Conservation (phyloP, 2,797 vertebrate genomes). For the Pangasius larnaudii region DNA sequence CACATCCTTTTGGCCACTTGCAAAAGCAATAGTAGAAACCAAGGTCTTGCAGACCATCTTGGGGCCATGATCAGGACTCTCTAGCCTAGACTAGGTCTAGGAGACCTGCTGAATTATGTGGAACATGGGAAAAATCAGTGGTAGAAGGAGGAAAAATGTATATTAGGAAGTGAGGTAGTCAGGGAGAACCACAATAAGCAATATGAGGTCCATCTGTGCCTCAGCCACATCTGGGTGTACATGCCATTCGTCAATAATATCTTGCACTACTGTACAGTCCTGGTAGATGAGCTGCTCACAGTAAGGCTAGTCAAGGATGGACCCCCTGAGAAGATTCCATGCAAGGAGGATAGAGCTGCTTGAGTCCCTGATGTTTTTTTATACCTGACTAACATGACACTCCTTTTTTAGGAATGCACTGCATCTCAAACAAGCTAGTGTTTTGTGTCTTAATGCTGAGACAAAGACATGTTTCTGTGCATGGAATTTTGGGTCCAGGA, state of each 20-base stretch:
- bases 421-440: not conserved
- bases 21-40: not conserved
- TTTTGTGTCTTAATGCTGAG: not conserved
- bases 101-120: not conserved
- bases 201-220: not conserved
- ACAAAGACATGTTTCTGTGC: not conserved
- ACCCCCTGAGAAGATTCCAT: not conserved
- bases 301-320: not conserved
- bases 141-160: not conserved
- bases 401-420: not conserved
- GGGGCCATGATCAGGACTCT: not conserved
- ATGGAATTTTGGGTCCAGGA: not conserved
- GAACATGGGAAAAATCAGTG: not conserved
- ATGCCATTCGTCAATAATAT: not conserved
- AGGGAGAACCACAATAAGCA: not conserved
- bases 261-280: not conserved
- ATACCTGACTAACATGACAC: not conserved
- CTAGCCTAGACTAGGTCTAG: not conserved
- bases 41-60: not conserved
- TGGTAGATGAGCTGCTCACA: not conserved
- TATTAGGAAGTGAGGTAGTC: not conserved
- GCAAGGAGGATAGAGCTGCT: not conserved
- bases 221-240: not conserved
- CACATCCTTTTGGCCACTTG: not conserved
- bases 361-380: not conserved